Base-by-base conservation (phyloP, 2,888 invertebrate genomes). In the Lymantria dispar region DNA sequence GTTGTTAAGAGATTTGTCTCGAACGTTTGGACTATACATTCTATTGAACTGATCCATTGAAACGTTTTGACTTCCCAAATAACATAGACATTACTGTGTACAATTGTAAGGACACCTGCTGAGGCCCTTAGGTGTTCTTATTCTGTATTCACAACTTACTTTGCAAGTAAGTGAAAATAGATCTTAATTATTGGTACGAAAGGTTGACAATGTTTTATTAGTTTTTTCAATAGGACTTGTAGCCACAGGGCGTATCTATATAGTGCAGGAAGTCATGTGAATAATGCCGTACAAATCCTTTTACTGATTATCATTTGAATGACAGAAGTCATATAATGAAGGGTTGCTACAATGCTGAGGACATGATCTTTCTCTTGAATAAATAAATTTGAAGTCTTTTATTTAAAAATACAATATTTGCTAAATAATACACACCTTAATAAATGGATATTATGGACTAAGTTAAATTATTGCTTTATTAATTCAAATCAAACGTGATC, bases 191-290 rank as follows among this genome's bases (percentile, higher is more conserved):
- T 0, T 31, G 2, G 0, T 0, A 0, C 0, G 36, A 65, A 78
- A 52, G 54, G 68, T 61, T 56, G 15, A 60, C 40, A 60, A 56
- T 36, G 5, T 9, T 45, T 10, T 36, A 10, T n/a, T 15, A 22
- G 22, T 39, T 54, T 7, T 44, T 48, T 65, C 60, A 74, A 72
- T 67, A 57, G 63, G 68, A 60, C 55, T 50, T 64, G 56, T 86
- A 90, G 87, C 89, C 89, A 89, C 87, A 90, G 90, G 90, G 90
- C 81, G 88, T 90, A 90, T 90, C 90, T 85, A 74, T 78, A 80
- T 83, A 84, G 84, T 86, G 78, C 82, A 84, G 76, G 79, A 72
- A 87, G 76, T 87, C 80, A 85, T 77, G 85, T 87, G 88, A 89
- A 87, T 86, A 83, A 85, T 78, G 85, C 80, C 70, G 76, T 77